Conservation (phyloP, 2,113 vertebrate species). For the Scophthalmus maximus region DNA sequence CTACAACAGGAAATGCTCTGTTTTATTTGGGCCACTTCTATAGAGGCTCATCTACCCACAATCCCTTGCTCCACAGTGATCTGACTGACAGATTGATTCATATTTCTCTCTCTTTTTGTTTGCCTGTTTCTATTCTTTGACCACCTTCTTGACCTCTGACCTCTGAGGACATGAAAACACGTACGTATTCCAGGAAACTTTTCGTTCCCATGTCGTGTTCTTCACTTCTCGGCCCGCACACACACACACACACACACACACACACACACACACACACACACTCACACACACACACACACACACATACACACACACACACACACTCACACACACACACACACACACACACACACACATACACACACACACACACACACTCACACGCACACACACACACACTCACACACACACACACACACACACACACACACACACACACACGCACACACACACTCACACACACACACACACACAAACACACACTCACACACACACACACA, state of each 20-base stretch:
- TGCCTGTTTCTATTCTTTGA: not conserved
- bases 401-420: conserved; percentile 8
- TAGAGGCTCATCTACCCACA: not conserved
- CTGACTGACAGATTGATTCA: not conserved
- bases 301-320: conserved; percentile 8
- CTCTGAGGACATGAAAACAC: not conserved
- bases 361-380: too few relatives aligned
- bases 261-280: not conserved
- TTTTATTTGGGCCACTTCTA: too few relatives aligned
- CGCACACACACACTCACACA: conserved; percentile 1
- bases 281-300: conserved; percentile 6
- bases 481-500: not conserved
- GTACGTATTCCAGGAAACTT: not conserved
- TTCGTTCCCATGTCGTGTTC: conserved; percentile 25
- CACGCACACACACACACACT: not conserved
- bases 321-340: conserved; percentile 8
- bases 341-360: conserved; percentile 9
- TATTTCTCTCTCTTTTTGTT: too few relatives aligned
- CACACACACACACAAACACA: conserved; percentile 11
- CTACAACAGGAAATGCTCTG: too few relatives aligned
- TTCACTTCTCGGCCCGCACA: not conserved
- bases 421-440: conserved; percentile 9
- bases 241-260: conserved; percentile 12
- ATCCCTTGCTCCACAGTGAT: not conserved
- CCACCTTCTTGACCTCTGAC: conserved; percentile 36